phyloP scores from a whole-genome alignment of 2,113 vertebrate species.

The Pseudopodoces humilis region DNA sequence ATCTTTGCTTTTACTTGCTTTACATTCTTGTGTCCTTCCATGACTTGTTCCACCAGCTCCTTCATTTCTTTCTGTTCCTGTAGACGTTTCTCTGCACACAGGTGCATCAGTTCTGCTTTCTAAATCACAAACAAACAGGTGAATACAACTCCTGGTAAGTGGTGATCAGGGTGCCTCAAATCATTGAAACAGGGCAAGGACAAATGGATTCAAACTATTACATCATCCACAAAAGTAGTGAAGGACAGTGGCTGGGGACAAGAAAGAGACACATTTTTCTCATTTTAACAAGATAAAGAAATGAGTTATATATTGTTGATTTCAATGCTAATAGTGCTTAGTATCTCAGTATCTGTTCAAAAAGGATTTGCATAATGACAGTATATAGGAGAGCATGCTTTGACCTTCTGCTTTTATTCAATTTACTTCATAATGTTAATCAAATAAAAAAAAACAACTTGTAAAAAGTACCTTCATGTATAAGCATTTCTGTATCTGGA shows the following conservation, averaged over 20 bases:
- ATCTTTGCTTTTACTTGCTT: constrained; percentile 80
- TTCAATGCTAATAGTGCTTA: background rate
- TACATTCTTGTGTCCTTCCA: constrained; percentile 83
- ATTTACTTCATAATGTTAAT: background rate
- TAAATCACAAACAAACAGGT: constrained; percentile 50
- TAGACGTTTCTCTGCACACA: constrained; percentile 74
- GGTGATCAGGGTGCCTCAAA: background rate
- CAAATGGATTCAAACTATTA: background rate
- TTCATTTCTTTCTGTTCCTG: constrained; percentile 79
- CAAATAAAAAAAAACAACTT: background rate
- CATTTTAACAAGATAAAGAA: background rate
- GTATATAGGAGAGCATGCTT: background rate
- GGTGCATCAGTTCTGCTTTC: constrained; percentile 79
- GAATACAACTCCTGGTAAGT: background rate
- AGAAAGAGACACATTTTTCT: background rate
- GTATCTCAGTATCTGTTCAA: background rate
- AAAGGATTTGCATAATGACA: background rate
- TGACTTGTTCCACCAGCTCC: constrained; percentile 83
- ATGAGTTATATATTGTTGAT: background rate
- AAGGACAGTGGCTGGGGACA: background rate
- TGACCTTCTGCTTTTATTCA: background rate
- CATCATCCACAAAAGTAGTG: background rate
- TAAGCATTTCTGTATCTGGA: background rate
- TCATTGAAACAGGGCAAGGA: background rate
- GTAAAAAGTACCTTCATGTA: background rate